Percentiles rank a stretch among this genome's conserved stretches.
Conservation (phyloP, 2,888 invertebrate genomes). For the Schizaphis graminum region DNA sequence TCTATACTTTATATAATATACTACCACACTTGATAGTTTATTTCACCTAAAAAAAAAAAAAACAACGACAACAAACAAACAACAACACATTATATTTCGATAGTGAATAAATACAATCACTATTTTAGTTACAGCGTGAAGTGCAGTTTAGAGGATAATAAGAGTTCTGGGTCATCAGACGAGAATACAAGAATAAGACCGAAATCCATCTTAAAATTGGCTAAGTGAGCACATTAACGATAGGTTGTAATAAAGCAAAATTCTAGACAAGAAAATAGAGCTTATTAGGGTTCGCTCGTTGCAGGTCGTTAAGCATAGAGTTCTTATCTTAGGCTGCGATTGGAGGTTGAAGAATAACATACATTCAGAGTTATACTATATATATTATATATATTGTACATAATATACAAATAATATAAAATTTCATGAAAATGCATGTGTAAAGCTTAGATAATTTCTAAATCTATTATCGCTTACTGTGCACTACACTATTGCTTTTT, state of each 20-base stretch:
- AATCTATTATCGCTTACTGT: slow-evolving; percentile 37
- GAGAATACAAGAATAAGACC: slow-evolving; percentile 57
- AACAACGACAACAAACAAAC: neutral
- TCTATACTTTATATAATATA: slow-evolving; percentile 35
- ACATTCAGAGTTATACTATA: neutral
- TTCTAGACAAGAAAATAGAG: slow-evolving; percentile 62
- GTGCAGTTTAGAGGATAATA: slow-evolving; percentile 62
- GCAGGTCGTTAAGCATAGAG: slow-evolving; percentile 59
- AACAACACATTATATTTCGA: slow-evolving; percentile 1
- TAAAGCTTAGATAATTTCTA: slow-evolving; percentile 32
- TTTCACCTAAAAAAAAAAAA: slow-evolving; percentile 12
- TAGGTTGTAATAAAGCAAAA: slow-evolving; percentile 62
- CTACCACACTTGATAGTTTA: slow-evolving; percentile 16
- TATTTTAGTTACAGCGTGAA: slow-evolving; percentile 65
- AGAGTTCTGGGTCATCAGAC: slow-evolving; percentile 58
- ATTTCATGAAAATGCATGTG: slow-evolving; percentile 42
- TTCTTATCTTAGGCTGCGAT: slow-evolving; percentile 32
- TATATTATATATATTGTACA: neutral
- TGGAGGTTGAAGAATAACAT: slow-evolving; percentile 53
- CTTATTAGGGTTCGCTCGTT: slow-evolving; percentile 62
- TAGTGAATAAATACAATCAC: slow-evolving; percentile 51
- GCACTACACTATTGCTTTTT: slow-evolving; percentile 52
- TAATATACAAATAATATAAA: slow-evolving; percentile 18
- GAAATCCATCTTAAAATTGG: slow-evolving; percentile 64
- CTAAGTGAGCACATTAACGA: slow-evolving; percentile 65